These are phyloP conservation scores for Oreochromis mossambicus DNA, from an alignment of 2,797 vertebrate genomes.

Conservation along the genomic window DNA sequence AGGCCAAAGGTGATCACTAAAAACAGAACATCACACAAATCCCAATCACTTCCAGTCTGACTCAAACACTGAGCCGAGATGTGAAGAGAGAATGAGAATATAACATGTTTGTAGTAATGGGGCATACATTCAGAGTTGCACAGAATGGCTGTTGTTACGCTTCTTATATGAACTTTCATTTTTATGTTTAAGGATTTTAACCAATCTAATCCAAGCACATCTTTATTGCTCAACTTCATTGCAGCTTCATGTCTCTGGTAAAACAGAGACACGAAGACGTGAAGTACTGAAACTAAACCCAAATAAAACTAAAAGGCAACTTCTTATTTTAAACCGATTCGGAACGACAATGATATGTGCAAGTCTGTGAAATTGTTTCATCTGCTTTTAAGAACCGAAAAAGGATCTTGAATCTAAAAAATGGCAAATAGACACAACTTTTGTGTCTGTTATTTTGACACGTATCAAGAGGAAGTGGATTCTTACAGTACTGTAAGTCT, in stretches of 20 bases:
- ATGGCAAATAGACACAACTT: background rate
- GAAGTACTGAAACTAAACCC: background rate
- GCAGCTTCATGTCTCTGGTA: background rate
- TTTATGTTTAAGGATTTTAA: background rate
- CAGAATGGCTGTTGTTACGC: background rate
- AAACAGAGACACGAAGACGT: background rate
- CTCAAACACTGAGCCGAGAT: conserved; percentile 17
- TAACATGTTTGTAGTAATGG: conserved; percentile 1
- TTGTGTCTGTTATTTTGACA: background rate
- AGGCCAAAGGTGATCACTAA: conserved; percentile 63
- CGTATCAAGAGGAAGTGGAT: background rate
- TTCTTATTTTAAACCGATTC: background rate
- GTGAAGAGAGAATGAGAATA: background rate
- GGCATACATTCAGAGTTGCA: background rate
- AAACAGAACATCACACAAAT: conserved; percentile 56
- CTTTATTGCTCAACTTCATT: background rate
- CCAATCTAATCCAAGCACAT: background rate
- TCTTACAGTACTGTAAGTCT: background rate
- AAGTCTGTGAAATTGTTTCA: background rate
- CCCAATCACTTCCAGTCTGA: conserved; percentile 37
- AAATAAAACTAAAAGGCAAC: background rate
- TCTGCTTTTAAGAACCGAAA: background rate
- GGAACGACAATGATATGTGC: background rate
- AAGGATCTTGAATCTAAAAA: background rate
- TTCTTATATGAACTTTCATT: background rate